Base-by-base conservation (phyloP, 53 echinoderm and acorn worm genomes). In the Crossaster papposus region DNA sequence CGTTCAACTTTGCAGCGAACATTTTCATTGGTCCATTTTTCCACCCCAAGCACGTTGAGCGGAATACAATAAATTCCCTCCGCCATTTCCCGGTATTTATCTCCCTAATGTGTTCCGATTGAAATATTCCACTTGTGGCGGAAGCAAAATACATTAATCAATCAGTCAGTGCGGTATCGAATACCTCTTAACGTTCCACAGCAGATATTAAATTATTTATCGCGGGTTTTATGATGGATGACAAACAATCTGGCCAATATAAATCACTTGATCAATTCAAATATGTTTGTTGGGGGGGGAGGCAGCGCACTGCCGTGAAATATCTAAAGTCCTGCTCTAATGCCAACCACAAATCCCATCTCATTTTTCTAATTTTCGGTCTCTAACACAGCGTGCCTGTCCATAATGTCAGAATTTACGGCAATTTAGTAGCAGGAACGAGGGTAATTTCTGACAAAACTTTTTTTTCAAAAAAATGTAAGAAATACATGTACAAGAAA, bases 161-260 rank as follows among this genome's bases (percentile, higher is more conserved):
- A 87, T 87, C 87, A 87, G 77, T 63, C 37, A 54, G n/a, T 17
- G 14, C 58, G 53, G 77, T 77, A 35, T 62, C 20, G 77, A n/a
- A 55, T 62, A 58, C 87, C 53, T 85, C 85, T 85, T 85, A 35
- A 33, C 32, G 26, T 73, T 85, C 33, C 52, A 85, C 72, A 72
- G 72, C 51, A 75, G 87, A 87, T 62, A 87, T 87, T 77, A 58
- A 76, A 87, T 76, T 87, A 87, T 87, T 87, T 87, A 87, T 77
- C 87, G 62, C 14, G 12, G 20, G 30, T 58, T n/a, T 87, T 76
- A 87, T 77, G 87, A 87, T 24, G 58, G 76, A 87, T 76, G 87
- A 87, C 87, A 87, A 87, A 76, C 87, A 75, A 72, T 87, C 55
- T 63, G n/a, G 26, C 87, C 54, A 23, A 72, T 76, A 87, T 63